Conservation (phyloP, 2,797 vertebrate genomes). For the Tolypeutes matacus region DNA sequence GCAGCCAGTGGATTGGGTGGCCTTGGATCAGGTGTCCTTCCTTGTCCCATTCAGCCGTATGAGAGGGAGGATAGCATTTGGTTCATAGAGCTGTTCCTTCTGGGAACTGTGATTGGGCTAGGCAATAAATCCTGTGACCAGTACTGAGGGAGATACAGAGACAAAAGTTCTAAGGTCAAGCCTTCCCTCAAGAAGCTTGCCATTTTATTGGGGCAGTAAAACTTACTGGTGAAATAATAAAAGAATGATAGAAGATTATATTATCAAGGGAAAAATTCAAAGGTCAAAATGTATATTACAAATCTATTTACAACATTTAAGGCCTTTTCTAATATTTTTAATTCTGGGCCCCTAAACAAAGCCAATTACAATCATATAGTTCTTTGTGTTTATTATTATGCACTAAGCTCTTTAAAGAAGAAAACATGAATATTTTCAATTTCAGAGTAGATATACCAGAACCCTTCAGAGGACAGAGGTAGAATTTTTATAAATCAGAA, state of each 20-base stretch:
- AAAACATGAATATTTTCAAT: constrained; percentile 17
- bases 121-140: background rate
- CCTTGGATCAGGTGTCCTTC: background rate
- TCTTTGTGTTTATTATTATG: background rate
- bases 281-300: background rate
- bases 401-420: background rate
- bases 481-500: background rate
- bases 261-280: background rate
- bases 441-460: background rate
- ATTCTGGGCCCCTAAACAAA: background rate
- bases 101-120: background rate
- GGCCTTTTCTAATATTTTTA: background rate
- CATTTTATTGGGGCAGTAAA: background rate
- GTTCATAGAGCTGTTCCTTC: background rate
- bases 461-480: background rate
- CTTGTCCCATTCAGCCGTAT: background rate
- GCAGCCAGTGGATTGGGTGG: background rate
- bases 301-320: background rate
- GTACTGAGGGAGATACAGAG: background rate
- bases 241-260: background rate
- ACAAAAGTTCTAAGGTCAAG: background rate
- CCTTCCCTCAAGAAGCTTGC: background rate
- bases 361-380: background rate
- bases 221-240: background rate
- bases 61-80: background rate